Base-by-base conservation (phyloP, 2,797 vertebrate species). In the Ammospiza maritima region DNA sequence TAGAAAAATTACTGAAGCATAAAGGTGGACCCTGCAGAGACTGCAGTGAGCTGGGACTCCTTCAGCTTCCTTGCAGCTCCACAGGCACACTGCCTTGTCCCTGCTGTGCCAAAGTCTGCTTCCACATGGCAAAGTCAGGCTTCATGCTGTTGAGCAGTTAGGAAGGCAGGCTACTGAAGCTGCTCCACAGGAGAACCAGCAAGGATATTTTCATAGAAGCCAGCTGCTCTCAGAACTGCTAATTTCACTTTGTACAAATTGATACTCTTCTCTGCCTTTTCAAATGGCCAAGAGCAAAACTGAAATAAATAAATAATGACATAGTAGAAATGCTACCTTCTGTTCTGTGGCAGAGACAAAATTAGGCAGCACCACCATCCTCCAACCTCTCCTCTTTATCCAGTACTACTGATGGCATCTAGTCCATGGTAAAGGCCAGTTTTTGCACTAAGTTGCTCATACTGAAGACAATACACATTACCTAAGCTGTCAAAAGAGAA, bases 1-100 rank as follows among this genome's bases (percentile, higher is more conserved):
- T 74, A 81, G 79, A 76, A 94, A 95, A 96, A 95, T 89, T 93
- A 93, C 79, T 90, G 88, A 95, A 96, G 86, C 92, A 77, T 94
- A 96, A 94, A 89, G 81, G 66, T 78, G 79, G 91, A 96, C 66
- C 94, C 95, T 94, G 95, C 86, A 84, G 96, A 95, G 93, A 81
- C 61, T 84, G 45, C 69, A 96, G 85, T 71, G 89, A 94, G 90
- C 62, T 96, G 93, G 91, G 92, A 94, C 83, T 96, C 83, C 66
- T 94, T 85, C 89, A 69, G 81, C 74, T 93, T 90, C 78, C 96
- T 57, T 92, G 60, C 85, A 73, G 58, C 77, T 89, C 36, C 65
- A 88, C 71, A 87, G 83, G 82, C 80, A 90, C 65, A 76, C 48
- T 90, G 62, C 66, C 69, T 96, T 1, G 3, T 54, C 62, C 96